Conservation (phyloP, 2,797 vertebrate species). For the Threskiornis aethiopicus region DNA sequence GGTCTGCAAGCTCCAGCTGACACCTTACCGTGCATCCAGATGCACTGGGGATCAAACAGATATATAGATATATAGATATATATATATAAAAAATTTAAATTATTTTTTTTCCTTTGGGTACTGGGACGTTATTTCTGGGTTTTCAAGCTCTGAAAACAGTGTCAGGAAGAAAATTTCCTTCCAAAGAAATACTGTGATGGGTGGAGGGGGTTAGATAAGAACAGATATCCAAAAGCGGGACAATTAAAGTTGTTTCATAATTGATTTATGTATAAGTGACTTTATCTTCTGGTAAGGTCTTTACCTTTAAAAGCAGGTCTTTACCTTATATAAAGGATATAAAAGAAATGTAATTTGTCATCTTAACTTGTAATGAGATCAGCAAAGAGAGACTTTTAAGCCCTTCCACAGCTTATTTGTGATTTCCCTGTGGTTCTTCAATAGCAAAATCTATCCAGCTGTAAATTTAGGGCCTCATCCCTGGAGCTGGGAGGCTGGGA, state of each 20-base stretch:
- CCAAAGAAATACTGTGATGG: neutral
- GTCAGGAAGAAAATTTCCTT: neutral
- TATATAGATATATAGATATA: neutral
- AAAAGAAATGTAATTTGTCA: conserved; percentile 4
- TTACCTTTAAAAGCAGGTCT: conserved; percentile 20
- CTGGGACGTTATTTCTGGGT: neutral
- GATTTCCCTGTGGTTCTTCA: neutral
- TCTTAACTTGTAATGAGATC: conserved; percentile 1
- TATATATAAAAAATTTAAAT: neutral
- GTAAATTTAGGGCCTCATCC: neutral
- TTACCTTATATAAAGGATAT: neutral
- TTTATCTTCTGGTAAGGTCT: conserved; percentile 11
- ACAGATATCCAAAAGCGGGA: neutral
- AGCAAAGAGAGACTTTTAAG: neutral
- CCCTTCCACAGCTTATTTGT: neutral
- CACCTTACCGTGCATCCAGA: neutral
- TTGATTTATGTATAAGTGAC: neutral
- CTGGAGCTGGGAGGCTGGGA: neutral
- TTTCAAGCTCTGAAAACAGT: neutral
- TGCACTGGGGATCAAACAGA: neutral
- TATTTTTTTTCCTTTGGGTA: neutral
- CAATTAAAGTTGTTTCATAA: neutral
- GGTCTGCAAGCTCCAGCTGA: neutral
- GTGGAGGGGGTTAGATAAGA: neutral
- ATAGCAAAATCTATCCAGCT: neutral